Percentiles rank a stretch among this genome's conserved stretches.
These are phyloP conservation scores for Aphyosemion australe DNA, from an alignment of 2,113 vertebrate species.

Conservation along the genomic window DNA sequence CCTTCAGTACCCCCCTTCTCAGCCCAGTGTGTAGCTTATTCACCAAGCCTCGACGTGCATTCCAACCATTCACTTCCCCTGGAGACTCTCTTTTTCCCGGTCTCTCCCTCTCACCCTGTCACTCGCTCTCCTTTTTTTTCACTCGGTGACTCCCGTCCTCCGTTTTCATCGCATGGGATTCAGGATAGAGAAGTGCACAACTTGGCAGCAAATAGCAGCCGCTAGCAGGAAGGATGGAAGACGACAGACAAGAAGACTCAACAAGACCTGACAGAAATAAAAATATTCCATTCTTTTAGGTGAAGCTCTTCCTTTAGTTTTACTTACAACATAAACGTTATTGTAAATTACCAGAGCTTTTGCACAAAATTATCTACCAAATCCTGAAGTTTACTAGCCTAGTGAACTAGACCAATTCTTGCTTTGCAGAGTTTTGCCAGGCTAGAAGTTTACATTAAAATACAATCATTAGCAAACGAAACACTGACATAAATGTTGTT, in stretches of 20 bases:
- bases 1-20: constrained; percentile 60
- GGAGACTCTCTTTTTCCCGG: constrained; percentile 62
- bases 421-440: too few species aligned
- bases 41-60: constrained; percentile 69
- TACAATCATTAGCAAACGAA: too few species aligned
- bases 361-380: too few species aligned
- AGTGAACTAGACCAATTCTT: too few species aligned
- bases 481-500: too few species aligned
- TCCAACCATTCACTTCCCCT: constrained; percentile 77
- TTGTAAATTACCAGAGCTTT: too few species aligned
- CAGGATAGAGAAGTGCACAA: constrained; percentile 36
- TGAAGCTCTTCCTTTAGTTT: constrained; percentile 2
- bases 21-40: constrained; percentile 64
- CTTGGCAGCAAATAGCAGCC: constrained; percentile 29
- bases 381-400: too few species aligned
- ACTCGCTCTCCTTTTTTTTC: constrained; percentile 44
- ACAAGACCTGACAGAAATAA: constrained; percentile 19
- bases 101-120: constrained; percentile 52
- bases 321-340: neutral
- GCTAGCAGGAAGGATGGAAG: constrained; percentile 20
- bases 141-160: constrained; percentile 30
- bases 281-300: neutral
- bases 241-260: constrained; percentile 2
- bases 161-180: constrained; percentile 46
- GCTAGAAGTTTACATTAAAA: too few species aligned